These are phyloP conservation scores for Baronia brevicornis DNA, from an alignment of 2,888 invertebrate genomes.

Conservation along the genomic window DNA sequence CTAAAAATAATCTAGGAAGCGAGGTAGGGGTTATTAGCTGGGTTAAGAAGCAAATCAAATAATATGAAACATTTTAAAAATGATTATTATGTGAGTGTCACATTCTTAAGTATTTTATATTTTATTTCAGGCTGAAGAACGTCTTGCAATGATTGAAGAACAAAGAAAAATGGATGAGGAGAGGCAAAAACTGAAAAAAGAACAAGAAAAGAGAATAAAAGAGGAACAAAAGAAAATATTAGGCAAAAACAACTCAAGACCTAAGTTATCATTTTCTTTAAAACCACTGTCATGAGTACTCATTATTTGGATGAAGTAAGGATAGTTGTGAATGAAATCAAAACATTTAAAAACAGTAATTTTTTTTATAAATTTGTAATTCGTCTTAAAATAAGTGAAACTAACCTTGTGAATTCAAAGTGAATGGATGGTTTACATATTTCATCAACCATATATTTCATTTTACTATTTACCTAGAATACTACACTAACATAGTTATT, in stretches of 20 bases:
- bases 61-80: conserved; percentile 3
- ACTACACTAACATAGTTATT: too few species aligned
- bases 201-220: conserved; percentile 93
- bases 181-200: conserved; percentile 92
- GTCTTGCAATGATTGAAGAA: conserved; percentile 96
- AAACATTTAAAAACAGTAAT: conserved; percentile 1
- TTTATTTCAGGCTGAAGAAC: conserved; percentile 90
- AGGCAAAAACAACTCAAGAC: conserved; percentile 97
- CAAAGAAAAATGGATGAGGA: conserved; percentile 97
- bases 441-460: too few species aligned
- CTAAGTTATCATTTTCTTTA: conserved; percentile 93
- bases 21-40: too few species aligned
- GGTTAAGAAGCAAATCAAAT: too few species aligned
- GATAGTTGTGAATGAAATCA: not conserved
- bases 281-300: conserved; percentile 83
- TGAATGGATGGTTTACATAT: too few species aligned
- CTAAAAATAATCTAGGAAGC: too few species aligned
- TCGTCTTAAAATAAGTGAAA: conserved; percentile 2
- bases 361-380: conserved; percentile 5
- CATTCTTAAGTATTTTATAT: conserved; percentile 9
- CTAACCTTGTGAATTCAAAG: too few species aligned
- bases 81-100: too few species aligned
- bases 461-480: too few species aligned
- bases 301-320: conserved; percentile 14
- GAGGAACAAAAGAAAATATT: conserved; percentile 98